Evolutionary conservation across 2,888 invertebrate species (phyloP), one percentile per base, ranked within the genome.

Genomic region (Julus scanicus): DNA sequence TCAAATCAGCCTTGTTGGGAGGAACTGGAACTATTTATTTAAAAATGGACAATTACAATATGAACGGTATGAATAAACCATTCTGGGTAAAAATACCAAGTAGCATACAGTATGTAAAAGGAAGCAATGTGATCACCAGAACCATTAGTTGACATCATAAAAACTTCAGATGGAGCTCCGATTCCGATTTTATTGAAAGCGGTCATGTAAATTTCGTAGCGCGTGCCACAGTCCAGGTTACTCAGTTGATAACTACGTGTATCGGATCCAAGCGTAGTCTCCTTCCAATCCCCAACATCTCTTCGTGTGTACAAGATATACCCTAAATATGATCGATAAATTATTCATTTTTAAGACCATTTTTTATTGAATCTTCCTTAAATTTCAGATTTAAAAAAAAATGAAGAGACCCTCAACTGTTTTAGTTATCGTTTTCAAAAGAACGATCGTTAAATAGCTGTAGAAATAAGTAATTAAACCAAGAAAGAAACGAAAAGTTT

Each of bases 141-240:
- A 4, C 88, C 88, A 37, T 88, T 88, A 1, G 88, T 88, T 2
- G 88, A 40, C 13, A 39, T 57, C 44, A 88, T 29, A 3, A 88
- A 17, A 48, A 83, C 37, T 44, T 86, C 86, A 4, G 88, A 88
- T 3, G 86, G 71, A 0, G 40, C 90, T 29, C 90, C 90, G n/a
- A 89, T 87, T 8, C 90, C 90, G 44, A 89, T 90, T 20, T 89
- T 89, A 84, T 90, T 90, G 9, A 90, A 88, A 2, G 90, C 90
- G 0, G 90, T 89, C 37, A 90, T 89, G 84, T 90, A 90, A 15
- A 90, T 88, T 86, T 90, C 89, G 87, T 90, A 90, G 1, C 89
- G 86, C 39, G 87, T 89, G 29, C 90, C 90, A 15, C 89, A 88
- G n/a, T 90, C 89, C 40, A 90, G 49, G 44, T 89, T 89, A n/a